Evolutionary conservation across 1,140 invertebrate species (phyloP).

Genomic region (Acarapis woodi): DNA sequence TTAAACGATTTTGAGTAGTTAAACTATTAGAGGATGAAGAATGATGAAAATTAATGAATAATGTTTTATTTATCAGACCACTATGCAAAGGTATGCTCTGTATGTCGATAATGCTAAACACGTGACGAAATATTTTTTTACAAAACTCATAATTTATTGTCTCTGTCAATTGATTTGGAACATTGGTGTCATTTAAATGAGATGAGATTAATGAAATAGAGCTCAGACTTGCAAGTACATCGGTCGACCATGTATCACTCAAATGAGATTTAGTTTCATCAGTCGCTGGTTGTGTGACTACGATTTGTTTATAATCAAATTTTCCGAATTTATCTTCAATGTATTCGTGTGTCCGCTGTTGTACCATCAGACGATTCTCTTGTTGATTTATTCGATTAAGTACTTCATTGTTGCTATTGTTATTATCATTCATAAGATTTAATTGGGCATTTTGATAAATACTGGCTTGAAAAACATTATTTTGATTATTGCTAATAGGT

Average conservation of each 20-base stretch:
- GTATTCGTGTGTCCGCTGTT: conserved; percentile 33
- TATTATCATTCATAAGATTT: background rate
- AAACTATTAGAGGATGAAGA: too few species aligned
- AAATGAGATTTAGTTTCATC: conserved; percentile 83
- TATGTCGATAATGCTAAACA: conserved; percentile 1
- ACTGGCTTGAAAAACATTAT: background rate
- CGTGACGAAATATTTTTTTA: conserved; percentile 51
- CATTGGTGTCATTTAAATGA: too few species aligned
- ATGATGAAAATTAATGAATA: conserved; percentile 8
- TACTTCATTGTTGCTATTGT: background rate
- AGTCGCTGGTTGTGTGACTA: conserved; percentile 33
- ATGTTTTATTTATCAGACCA: conserved; percentile 6
- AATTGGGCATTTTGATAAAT: background rate
- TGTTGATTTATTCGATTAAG: background rate
- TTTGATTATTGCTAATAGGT: background rate
- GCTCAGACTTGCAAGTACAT: conserved; percentile 71
- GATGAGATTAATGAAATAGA: too few species aligned
- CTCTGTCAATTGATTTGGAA: too few species aligned
- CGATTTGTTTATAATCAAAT: conserved; percentile 79
- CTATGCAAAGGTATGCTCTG: conserved; percentile 40
- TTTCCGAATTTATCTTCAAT: conserved; percentile 97
- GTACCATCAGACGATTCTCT: background rate
- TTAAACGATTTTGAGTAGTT: too few species aligned
- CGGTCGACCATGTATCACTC: conserved; percentile 89
- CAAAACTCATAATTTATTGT: too few species aligned